phyloP scores from a whole-genome alignment of 2,888 invertebrate genomes.

The Tinea trinotella region DNA sequence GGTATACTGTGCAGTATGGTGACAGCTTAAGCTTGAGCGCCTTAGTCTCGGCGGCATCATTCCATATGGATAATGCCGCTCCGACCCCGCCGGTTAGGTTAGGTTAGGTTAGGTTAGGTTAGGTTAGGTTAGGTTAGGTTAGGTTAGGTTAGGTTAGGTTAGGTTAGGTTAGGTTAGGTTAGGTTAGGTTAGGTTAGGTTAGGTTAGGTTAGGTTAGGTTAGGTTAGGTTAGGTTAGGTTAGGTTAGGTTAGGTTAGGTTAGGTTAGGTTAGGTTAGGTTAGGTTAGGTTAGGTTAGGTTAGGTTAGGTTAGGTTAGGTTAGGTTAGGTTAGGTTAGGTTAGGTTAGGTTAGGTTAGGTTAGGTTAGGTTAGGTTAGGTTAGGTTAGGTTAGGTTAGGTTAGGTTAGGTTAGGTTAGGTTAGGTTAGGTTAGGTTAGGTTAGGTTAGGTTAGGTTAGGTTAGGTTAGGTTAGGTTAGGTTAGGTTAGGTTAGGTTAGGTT shows the following conservation, averaged over 20 bases:
- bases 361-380: conserved; percentile 16
- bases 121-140: conserved; percentile 23
- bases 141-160: conserved; percentile 23
- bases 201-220: conserved; percentile 22
- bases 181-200: conserved; percentile 23
- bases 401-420: conserved; percentile 20
- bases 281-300: conserved; percentile 25
- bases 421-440: conserved; percentile 19
- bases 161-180: conserved; percentile 23
- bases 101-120: conserved; percentile 26
- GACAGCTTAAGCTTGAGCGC: too few species aligned
- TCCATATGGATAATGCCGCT: too few species aligned
- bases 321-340: conserved; percentile 26
- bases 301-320: conserved; percentile 20
- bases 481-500: conserved; percentile 21
- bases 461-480: conserved; percentile 21
- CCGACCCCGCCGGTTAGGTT: too few species aligned
- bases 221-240: conserved; percentile 22
- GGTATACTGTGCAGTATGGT: too few species aligned
- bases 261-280: conserved; percentile 26
- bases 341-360: conserved; percentile 21
- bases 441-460: conserved; percentile 21
- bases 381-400: conserved; percentile 22
- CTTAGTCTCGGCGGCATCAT: not conserved
- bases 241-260: conserved; percentile 22